Evolutionary conservation across 2,888 invertebrate genomes (phyloP), one percentile per base, ranked within the genome.

Genomic region (Laothoe populi): DNA sequence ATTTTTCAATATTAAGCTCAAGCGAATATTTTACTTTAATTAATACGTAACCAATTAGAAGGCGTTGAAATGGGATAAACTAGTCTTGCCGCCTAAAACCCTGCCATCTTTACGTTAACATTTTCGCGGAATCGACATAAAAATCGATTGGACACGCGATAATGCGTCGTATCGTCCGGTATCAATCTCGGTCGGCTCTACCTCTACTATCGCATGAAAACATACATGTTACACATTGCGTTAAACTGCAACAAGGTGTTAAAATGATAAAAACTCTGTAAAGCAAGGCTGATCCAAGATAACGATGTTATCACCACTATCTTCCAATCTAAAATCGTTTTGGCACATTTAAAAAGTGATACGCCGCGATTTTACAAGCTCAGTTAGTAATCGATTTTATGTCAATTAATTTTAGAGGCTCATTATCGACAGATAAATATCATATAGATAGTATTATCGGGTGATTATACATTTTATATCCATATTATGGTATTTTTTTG

Each of bases 261-360:
- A 42, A 49, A 40, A 42, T 5, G 49, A 60, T 60, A 60, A 48
- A 58, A 40, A 49, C 4, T 46, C 21, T 21, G 59, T 60, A 46
- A 60, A 48, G 21, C 48, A 53, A 61, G 42, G 26, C 21, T 61
- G 60, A 53, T 61, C 26, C 16, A 19, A 16, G 60, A 61, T 53
- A 61, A 61, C 40, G 19, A 53, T 16, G 40, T 24, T 40, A 58
- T 48, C 42, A 19, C 26, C 16, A 53, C 53, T 49, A 53, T 53
- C 42, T 42, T 31, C n/a, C 7, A 48, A 53, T 42, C 40, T 26
- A 42, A 42, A 19, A 26, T 53, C 26, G 13, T 42, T 19, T 42
- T 42, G 40, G 16, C 16, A 61, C 31, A 19, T 53, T 53, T 35
- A 35, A 35, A 53, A 53, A 31, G 35, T 19, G 35, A 19, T 19